phyloP scores from a whole-genome alignment of 2,113 vertebrate genomes.

The Myotis davidii region DNA sequence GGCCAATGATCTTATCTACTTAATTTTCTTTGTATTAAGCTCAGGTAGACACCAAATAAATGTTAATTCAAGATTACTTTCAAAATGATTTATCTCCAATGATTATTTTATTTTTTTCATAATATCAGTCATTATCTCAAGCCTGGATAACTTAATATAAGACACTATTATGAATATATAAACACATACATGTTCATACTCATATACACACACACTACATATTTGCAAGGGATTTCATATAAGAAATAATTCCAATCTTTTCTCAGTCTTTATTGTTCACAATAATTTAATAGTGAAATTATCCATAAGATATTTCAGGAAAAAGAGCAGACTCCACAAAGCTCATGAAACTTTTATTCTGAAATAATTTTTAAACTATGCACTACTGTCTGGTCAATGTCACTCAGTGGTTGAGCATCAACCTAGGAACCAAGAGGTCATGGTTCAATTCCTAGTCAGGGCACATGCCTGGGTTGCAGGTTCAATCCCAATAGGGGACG shows the following conservation, averaged over 20 bases:
- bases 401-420: too few relatives aligned
- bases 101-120: slow-evolving; percentile 25
- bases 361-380: not conserved
- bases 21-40: slow-evolving; percentile 44
- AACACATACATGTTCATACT: not conserved
- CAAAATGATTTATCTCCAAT: slow-evolving; percentile 42
- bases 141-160: slow-evolving; percentile 16
- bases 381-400: not conserved
- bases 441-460: too few relatives aligned
- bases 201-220: not conserved
- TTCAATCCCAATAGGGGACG: too few relatives aligned
- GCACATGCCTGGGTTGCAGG: too few relatives aligned
- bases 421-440: too few relatives aligned
- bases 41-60: slow-evolving; percentile 31
- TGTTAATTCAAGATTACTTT: slow-evolving; percentile 57
- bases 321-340: not conserved
- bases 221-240: slow-evolving; percentile 48
- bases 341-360: not conserved
- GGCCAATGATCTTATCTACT: not conserved
- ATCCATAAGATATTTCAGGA: not conserved
- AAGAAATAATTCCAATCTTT: not conserved
- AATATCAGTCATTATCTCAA: slow-evolving; percentile 50
- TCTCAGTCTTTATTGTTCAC: not conserved
- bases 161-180: not conserved
- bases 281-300: slow-evolving; percentile 44